Percentiles rank a stretch among this genome's conserved stretches.
phyloP scores from a whole-genome alignment of 92 coral and sea anemone genomes.

The Muricea muricata region DNA sequence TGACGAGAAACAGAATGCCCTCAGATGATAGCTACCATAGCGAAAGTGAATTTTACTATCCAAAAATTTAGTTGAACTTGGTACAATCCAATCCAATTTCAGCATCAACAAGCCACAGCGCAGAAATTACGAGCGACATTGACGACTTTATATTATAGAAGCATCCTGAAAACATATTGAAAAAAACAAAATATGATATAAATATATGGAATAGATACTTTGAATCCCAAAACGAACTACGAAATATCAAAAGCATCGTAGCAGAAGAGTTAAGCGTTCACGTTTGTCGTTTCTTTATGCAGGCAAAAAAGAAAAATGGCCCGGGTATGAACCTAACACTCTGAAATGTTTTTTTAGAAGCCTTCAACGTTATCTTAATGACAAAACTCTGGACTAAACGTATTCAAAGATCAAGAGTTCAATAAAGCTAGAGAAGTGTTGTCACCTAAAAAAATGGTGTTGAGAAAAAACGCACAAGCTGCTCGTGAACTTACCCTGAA shows the following conservation, averaged over 20 bases:
- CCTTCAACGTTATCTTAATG: conserved; percentile 41
- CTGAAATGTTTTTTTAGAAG: conserved; percentile 55
- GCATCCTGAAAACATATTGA: conserved; percentile 57
- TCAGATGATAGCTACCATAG: too few species aligned
- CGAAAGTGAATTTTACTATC: too few species aligned
- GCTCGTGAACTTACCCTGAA: too few species aligned
- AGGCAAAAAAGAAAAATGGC: conserved; percentile 40
- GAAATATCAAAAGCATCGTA: conserved; percentile 37
- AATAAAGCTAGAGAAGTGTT: conserved; percentile 12
- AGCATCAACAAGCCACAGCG: background rate
- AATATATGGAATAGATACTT: conserved; percentile 44
- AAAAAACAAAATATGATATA: conserved; percentile 44
- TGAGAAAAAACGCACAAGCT: background rate
- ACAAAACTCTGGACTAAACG: conserved; percentile 25
- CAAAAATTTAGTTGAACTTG: too few species aligned
- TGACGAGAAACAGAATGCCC: too few species aligned
- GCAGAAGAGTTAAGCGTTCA: conserved; percentile 23
- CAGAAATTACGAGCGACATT: background rate
- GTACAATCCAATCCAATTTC: too few species aligned
- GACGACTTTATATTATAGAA: conserved; percentile 43
- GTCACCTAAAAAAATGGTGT: background rate
- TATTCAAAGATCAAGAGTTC: conserved; percentile 46
- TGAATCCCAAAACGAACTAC: conserved; percentile 23
- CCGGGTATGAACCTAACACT: conserved; percentile 36
- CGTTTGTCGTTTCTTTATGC: conserved; percentile 15